phyloP scores from a whole-genome alignment of 2,888 invertebrate genomes.

The Allolobophora icterica region DNA sequence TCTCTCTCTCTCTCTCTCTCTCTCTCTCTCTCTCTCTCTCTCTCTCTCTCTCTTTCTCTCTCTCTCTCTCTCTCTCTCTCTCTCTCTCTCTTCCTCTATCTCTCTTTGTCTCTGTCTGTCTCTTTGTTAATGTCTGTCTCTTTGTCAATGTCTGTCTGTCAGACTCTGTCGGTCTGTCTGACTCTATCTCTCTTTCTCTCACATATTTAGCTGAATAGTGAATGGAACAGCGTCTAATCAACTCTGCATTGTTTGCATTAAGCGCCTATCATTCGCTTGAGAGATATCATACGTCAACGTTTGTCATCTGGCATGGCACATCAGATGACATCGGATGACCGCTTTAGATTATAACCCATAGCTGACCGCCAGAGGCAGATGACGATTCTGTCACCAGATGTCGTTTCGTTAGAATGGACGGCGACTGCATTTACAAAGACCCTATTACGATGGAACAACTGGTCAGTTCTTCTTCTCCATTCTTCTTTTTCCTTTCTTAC shows the following conservation, averaged over 20 bases:
- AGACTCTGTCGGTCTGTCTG: neutral
- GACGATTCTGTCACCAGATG: neutral
- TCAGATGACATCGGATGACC: conserved; percentile 17
- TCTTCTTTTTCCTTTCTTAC: neutral
- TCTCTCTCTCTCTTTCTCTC: too few species aligned
- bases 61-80: too few species aligned
- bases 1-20: too few species aligned
- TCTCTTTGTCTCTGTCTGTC: too few species aligned
- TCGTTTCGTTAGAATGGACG: neutral
- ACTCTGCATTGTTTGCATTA: neutral
- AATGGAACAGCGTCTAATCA: neutral
- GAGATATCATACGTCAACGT: neutral
- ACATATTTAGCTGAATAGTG: neutral
- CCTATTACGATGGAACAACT: neutral
- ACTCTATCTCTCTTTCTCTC: neutral
- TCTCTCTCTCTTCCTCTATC: too few species aligned
- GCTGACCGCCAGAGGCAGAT: neutral
- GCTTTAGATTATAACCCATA: neutral
- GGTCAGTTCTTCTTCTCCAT: neutral
- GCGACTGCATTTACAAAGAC: too few species aligned
- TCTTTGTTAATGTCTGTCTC: neutral
- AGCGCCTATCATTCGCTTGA: neutral
- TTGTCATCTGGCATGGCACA: neutral
- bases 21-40: too few species aligned
- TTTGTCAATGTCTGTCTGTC: neutral